These are phyloP conservation scores for Scolopax bukidnonensis DNA, from an alignment of 2,797 vertebrate species.

Conservation along the genomic window DNA sequence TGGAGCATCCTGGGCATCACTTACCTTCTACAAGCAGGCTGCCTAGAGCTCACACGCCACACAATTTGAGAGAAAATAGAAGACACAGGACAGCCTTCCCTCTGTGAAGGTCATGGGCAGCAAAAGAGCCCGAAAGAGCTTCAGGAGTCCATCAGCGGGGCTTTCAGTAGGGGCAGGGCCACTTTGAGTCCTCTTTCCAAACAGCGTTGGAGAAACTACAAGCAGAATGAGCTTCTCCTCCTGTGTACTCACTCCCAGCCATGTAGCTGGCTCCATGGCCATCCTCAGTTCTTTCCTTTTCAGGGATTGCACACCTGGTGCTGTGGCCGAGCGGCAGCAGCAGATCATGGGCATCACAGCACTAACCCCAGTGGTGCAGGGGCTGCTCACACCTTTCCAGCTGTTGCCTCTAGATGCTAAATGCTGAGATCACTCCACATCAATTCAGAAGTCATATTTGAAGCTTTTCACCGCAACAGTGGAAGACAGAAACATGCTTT, in stretches of 20 bases:
- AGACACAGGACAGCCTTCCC: not conserved
- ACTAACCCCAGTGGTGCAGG: accelerated
- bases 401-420: not conserved
- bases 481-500: not conserved
- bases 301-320: accelerated
- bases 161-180: not conserved
- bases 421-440: not conserved
- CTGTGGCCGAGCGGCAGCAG: accelerated
- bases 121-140: not conserved
- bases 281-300: not conserved
- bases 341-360: accelerated
- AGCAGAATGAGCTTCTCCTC: not conserved
- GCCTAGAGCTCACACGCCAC: not conserved
- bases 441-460: not conserved
- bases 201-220: not conserved
- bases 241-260: accelerated
- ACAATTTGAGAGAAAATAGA: not conserved
- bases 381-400: not conserved
- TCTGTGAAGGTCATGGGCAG: not conserved
- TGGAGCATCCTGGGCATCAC: not conserved
- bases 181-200: not conserved
- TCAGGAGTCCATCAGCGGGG: not conserved
- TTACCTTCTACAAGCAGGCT: not conserved
- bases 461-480: not conserved
- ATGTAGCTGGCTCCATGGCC: accelerated